Base-by-base conservation (phyloP, 2,888 invertebrate genomes). In the Agonopterix heracliana region DNA sequence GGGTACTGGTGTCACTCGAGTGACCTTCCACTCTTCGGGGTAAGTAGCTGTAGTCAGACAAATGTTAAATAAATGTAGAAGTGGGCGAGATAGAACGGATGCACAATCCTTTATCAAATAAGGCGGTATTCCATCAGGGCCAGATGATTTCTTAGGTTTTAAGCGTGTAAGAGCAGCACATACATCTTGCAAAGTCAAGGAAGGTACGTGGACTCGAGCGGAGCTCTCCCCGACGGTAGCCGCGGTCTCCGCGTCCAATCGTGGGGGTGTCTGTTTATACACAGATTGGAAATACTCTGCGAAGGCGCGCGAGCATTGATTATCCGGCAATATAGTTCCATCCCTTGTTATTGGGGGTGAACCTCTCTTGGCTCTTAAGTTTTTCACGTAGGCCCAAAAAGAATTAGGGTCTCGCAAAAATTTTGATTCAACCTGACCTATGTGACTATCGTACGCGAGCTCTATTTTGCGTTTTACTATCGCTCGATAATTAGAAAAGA, bases 311-410 rank as follows among this genome's bases (percentile, higher is more conserved):
- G 49, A 47, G 44, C 50, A 41, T 14, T 50, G 41, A 9, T 41
- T 13, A 2, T 46, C 43, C 0, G 48, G 9, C 8, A 53, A 40
- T n/a, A 35, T n/a, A 0, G 34, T 10, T 2, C 51, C 53, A 13
- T 45, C 34, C 11, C 35, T 47, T 34, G 46, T 41, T 2, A 54
- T 34, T 9, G 34, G 44, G 1, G 41, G 44, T 4, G 44, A 44
- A 9, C 36, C 14, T 13, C 34, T 3, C 10, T 40, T 49, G 2
- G 9, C 17, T 26, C 45, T 41, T 12, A 43, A 49, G 8, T 9
- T 34, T 34, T 35, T 54, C 3, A 54, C 45, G 34, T 41, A 54
- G 0, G 8, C 9, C 51, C 54, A 54, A 36, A 54, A 54, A n/a
- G 42, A 12, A 26, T 49, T 51, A 26, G 54, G 51, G 8, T 53